Base-by-base conservation (phyloP, 2,113 vertebrate genomes). In the Electrona antarctica region DNA sequence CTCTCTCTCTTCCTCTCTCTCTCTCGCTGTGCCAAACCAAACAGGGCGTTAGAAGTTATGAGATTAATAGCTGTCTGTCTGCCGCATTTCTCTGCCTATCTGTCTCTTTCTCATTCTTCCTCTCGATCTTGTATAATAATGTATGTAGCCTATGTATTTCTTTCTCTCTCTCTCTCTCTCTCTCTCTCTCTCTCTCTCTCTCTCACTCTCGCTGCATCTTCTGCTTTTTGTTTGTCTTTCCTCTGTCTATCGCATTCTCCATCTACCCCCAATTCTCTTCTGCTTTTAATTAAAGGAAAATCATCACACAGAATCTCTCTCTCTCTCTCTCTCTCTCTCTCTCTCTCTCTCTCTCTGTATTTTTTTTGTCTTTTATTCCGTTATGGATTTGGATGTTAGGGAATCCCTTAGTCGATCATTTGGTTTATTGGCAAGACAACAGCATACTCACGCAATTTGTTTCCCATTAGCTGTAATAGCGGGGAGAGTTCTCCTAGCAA, bases 361-460 rank as follows among this genome's bases (percentile, higher is more conserved):
- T 71, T 60, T 21, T 21, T 41, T 41, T 41, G 7, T 47, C 41
- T 57, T 11, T 14, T 15, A 28, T 67, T 21, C 33, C 48, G 33
- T 47, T 13, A 57, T 45, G 49, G 73, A 75, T 85, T 81, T 82
- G 69, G 81, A 81, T 41, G 33, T 41, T 61, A 77, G 68, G 74
- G 71, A 85, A 79, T 87, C 71, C 78, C 70, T 80, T n/a, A 68
- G 64, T 85, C 80, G 3, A 41, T 41, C 33, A 41, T 41, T 41
- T 6, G 3, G 33, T 41, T 1, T 41, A 41, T 41, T 41, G 33
- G 76, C 59, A 73, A 58, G 49, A 56, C 33, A 74, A 69, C 64
- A 78, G 77, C 80, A 79, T 86, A 83, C 80, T 85, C 11, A 51
- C 80, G 57, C 85, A 90, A 91, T 91, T 92, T 86, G 88, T 88